Conservation (phyloP, 1,140 invertebrate species). For the Megalopta genalis region DNA sequence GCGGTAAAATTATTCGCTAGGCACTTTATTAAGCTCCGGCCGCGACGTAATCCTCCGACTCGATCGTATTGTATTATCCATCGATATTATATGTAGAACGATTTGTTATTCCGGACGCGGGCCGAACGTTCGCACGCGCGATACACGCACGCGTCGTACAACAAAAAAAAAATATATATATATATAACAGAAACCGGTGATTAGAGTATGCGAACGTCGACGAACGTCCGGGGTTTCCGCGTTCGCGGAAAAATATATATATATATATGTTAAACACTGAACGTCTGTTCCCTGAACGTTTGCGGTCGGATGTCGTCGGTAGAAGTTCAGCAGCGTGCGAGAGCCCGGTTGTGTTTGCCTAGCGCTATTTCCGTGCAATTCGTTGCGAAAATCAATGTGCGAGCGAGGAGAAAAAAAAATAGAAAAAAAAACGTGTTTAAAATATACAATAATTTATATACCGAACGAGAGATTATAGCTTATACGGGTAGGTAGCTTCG, state of each 20-base stretch:
- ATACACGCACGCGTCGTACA: neutral
- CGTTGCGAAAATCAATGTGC: constrained; percentile 38
- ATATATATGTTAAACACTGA: neutral
- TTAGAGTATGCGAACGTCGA: neutral
- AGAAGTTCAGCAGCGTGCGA: neutral
- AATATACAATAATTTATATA: constrained; percentile 74
- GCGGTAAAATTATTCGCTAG: constrained; percentile 76
- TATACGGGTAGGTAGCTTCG: too few relatives aligned
- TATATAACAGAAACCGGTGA: too few relatives aligned
- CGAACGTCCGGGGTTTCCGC: constrained; percentile 31
- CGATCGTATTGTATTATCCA: neutral
- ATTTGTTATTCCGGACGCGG: neutral
- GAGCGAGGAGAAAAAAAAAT: constrained; percentile 61
- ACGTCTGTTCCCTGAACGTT: neutral
- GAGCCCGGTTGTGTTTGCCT: constrained; percentile 59
- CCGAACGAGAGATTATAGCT: constrained; percentile 67
- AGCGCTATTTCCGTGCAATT: constrained; percentile 64
- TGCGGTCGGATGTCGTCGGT: neutral
- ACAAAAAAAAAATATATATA: too few relatives aligned
- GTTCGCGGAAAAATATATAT: too few relatives aligned
- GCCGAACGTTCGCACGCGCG: too few relatives aligned
- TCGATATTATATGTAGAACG: neutral
- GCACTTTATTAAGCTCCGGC: constrained; percentile 48
- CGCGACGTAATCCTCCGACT: constrained; percentile 12
- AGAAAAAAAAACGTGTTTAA: constrained; percentile 73